A percentile compares a stretch with the other conserved stretches of the same genome.
phyloP scores from a whole-genome alignment of 2,113 vertebrate genomes.

The Agelaius phoeniceus region DNA sequence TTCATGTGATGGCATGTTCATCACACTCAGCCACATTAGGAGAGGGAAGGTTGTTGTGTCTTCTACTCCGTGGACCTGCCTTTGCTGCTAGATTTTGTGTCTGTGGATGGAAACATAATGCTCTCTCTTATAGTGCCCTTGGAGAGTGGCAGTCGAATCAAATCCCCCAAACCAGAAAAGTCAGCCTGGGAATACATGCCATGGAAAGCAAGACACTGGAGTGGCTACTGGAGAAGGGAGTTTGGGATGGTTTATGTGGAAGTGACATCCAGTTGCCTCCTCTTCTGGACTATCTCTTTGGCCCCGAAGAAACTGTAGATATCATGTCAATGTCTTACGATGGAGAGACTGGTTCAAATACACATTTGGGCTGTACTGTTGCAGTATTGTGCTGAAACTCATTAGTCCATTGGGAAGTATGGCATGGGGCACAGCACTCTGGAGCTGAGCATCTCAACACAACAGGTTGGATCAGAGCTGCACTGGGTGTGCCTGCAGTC shows the following conservation, averaged over 20 bases:
- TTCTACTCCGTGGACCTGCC: background rate
- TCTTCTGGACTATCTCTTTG: background rate
- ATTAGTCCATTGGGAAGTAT: background rate
- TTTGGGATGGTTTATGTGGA: background rate
- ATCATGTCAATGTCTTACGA: fast-evolving
- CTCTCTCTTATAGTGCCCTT: background rate
- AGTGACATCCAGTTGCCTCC: background rate
- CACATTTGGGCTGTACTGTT: fast-evolving
- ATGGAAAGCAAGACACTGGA: background rate
- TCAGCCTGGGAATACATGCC: background rate
- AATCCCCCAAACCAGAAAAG: background rate
- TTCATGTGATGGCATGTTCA: fast-evolving
- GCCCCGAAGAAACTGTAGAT: fast-evolving
- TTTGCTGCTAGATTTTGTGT: background rate
- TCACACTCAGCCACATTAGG: background rate
- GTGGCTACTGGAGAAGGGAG: background rate
- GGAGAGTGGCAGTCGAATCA: background rate
- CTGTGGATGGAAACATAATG: background rate
- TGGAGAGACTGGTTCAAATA: background rate
- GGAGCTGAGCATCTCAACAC: background rate
- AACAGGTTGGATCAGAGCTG: background rate
- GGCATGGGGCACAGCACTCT: background rate
- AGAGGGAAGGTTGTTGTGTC: background rate
- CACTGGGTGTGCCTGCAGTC: background rate
- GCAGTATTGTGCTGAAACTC: background rate